Evolutionary conservation across 2,888 invertebrate species (phyloP).

Genomic region (Microctonus hyperodae): DNA sequence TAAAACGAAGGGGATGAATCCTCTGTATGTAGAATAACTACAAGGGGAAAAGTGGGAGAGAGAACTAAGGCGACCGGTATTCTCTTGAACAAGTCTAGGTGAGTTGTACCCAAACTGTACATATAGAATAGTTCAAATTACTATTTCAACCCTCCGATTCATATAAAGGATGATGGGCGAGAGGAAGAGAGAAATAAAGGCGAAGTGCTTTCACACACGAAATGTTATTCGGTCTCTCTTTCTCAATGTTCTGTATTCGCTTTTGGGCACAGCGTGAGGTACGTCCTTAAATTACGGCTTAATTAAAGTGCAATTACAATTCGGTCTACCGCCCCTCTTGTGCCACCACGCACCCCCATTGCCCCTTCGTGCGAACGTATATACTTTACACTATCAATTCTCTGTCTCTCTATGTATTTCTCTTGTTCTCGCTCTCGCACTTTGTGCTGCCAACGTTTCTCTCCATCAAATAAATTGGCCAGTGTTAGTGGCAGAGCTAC

Average conservation of each 20-base stretch:
- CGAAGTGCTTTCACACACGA: conserved; percentile 20
- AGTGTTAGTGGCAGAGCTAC: conserved; percentile 6
- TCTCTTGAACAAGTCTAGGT: conserved; percentile 38
- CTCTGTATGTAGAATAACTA: neutral
- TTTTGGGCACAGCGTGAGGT: conserved; percentile 25
- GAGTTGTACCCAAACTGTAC: conserved; percentile 29
- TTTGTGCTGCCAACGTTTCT: no score
- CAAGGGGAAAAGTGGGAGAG: neutral
- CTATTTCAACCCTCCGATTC: conserved; percentile 31
- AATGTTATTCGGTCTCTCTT: conserved; percentile 24
- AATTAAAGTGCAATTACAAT: conserved; percentile 48
- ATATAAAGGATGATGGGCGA: conserved; percentile 21
- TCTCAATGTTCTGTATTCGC: conserved; percentile 11
- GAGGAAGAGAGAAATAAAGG: neutral
- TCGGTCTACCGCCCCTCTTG: conserved; percentile 29
- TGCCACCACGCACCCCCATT: neutral
- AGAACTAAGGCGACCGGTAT: conserved; percentile 30
- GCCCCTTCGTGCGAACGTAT: neutral
- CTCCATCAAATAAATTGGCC: neutral
- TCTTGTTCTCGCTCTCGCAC: no score
- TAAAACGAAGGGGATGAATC: conserved; percentile 10
- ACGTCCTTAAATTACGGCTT: conserved; percentile 45
- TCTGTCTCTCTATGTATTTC: conserved; percentile 19
- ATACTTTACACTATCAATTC: conserved; percentile 15
- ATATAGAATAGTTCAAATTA: conserved; percentile 48